phyloP scores from a whole-genome alignment of 2,888 invertebrate species.

The Rugalucina vietnamica region DNA sequence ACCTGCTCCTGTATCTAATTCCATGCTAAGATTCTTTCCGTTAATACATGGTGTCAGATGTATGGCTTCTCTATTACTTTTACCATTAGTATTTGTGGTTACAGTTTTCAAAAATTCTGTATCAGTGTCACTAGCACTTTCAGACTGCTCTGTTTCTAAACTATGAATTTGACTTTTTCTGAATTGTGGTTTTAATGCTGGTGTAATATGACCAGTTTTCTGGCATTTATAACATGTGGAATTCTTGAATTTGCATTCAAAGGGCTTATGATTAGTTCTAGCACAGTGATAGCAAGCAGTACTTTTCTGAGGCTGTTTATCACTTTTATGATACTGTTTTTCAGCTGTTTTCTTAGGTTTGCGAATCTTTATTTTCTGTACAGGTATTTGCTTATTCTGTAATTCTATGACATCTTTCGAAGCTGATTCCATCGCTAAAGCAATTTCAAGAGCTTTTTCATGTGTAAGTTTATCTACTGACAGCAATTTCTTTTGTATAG shows the following conservation, averaged over 20 bases:
- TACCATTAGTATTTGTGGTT: background rate
- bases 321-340: too few species aligned
- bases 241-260: constrained; percentile 29
- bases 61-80: constrained; percentile 8
- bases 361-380: background rate
- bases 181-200: constrained; percentile 13
- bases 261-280: constrained; percentile 14
- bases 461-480: constrained; percentile 42
- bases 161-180: background rate
- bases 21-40: constrained; percentile 38
- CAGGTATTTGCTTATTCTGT: background rate
- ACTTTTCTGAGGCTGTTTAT: background rate
- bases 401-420: constrained; percentile 3
- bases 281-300: constrained; percentile 1
- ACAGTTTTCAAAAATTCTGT: background rate
- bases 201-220: constrained; percentile 22
- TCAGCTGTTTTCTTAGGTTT: too few species aligned
- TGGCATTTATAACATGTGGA: constrained; percentile 21
- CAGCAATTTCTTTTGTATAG: constrained; percentile 48
- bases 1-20: constrained; percentile 61
- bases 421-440: constrained; percentile 19
- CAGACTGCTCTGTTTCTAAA: background rate
- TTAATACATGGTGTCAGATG: constrained; percentile 37
- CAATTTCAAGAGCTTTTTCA: constrained; percentile 39
- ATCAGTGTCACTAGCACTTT: background rate